Evolutionary conservation across 2,888 invertebrate species (phyloP).

Genomic region (Drosophila multiciliata): DNA sequence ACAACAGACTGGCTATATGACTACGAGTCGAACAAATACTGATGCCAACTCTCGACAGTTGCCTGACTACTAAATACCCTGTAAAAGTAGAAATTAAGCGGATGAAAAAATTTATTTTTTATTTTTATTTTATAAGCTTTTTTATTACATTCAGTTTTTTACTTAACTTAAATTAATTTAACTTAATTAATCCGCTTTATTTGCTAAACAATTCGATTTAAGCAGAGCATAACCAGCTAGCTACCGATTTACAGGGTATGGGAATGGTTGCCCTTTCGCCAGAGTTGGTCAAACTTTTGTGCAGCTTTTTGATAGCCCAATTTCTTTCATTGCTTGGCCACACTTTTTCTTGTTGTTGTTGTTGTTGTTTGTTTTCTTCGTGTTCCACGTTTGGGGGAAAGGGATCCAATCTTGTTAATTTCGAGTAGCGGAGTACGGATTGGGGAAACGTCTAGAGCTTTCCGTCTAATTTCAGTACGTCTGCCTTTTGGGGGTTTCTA

Average conservation of each 20-base stretch:
- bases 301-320: slow-evolving; percentile 66
- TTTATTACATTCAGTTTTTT: neutral
- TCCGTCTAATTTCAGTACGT: slow-evolving; percentile 55
- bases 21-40: slow-evolving; percentile 32
- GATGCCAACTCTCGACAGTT: neutral
- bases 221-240: neutral
- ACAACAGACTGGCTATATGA: slow-evolving; percentile 22
- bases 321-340: slow-evolving; percentile 69
- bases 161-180: neutral
- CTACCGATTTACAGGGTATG: slow-evolving; percentile 31
- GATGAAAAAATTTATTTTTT: too few relatives aligned
- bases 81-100: neutral
- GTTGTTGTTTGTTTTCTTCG: slow-evolving; percentile 1
- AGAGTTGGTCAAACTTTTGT: slow-evolving; percentile 39
- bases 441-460: slow-evolving; percentile 31
- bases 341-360: slow-evolving; percentile 8
- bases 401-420: slow-evolving; percentile 77
- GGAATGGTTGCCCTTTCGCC: slow-evolving; percentile 15
- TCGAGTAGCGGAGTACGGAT: slow-evolving; percentile 38
- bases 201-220: neutral
- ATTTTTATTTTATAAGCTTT: neutral
- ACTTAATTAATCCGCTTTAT: neutral
- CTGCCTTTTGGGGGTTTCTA: slow-evolving; percentile 29
- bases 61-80: slow-evolving; percentile 10
- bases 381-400: slow-evolving; percentile 16